Evolutionary conservation across 1,140 invertebrate species (phyloP).

Genomic region (Chionoecetes opilio): DNA sequence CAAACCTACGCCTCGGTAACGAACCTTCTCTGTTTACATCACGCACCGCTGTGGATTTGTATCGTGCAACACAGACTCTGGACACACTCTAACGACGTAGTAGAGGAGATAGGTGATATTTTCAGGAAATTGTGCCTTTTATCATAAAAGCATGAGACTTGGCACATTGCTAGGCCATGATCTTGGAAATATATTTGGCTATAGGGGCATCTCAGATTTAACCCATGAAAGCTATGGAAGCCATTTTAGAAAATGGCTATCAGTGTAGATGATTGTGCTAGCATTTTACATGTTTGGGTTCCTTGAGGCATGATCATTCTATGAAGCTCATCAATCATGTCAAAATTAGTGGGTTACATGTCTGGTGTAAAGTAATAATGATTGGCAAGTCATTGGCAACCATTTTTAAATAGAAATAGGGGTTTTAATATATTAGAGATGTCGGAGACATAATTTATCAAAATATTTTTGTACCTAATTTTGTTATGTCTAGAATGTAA

Average conservation of each 20-base stretch:
- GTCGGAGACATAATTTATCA: too few relatives aligned
- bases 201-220: neutral
- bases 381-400: neutral
- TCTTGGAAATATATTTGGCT: constrained; percentile 47
- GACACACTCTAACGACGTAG: too few relatives aligned
- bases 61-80: too few relatives aligned
- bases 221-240: neutral
- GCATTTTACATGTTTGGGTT: constrained; percentile 21
- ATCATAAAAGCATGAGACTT: constrained; percentile 40
- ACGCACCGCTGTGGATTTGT: too few relatives aligned
- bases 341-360: constrained; percentile 32
- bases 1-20: too few relatives aligned
- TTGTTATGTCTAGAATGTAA: too few relatives aligned
- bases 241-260: neutral
- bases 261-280: constrained; percentile 31
- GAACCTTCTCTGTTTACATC: too few relatives aligned
- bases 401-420: too few relatives aligned
- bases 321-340: constrained; percentile 31
- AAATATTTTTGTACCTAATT: too few relatives aligned
- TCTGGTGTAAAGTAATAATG: constrained; percentile 6
- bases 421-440: too few relatives aligned
- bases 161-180: constrained; percentile 35
- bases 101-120: constrained; percentile 41
- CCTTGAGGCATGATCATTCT: constrained; percentile 6
- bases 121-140: constrained; percentile 56